phyloP scores from a whole-genome alignment of 2,797 vertebrate species.

The Lycodopsis pacificus region DNA sequence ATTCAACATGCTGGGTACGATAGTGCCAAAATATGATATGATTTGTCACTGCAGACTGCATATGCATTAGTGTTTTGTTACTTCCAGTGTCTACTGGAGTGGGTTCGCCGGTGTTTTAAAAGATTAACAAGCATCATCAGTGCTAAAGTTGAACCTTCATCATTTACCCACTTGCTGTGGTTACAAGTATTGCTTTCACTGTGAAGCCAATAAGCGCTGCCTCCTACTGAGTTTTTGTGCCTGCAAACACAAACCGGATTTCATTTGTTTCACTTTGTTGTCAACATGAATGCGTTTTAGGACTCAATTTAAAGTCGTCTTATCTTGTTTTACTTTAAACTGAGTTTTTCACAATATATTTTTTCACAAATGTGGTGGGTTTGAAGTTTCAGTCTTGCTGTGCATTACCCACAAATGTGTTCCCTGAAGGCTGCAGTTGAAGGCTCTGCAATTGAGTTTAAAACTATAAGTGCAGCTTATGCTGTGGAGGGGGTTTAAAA shows the following conservation, averaged over 20 bases:
- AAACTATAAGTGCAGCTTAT: too few species aligned
- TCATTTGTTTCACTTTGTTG: not conserved
- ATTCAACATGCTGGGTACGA: not conserved
- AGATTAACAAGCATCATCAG: conserved; percentile 14
- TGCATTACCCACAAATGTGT: not conserved
- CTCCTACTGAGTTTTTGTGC: not conserved
- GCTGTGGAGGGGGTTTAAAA: not conserved
- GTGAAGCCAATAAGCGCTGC: not conserved
- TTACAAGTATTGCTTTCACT: conserved; percentile 15
- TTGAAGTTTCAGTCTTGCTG: conserved; percentile 23
- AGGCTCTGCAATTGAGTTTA: not conserved
- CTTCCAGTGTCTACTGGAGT: not conserved
- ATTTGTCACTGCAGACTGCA: conserved; percentile 1
- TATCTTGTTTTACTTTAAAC: not conserved
- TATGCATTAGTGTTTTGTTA: not conserved
- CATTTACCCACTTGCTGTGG: not conserved
- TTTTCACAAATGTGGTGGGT: not conserved
- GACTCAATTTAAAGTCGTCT: not conserved
- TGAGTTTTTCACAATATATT: not conserved
- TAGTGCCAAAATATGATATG: not conserved
- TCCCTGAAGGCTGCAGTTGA: not conserved
- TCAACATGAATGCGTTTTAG: not conserved
- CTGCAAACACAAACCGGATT: not conserved
- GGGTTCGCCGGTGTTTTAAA: not conserved
- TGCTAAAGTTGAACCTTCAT: conserved; percentile 53